Evolutionary conservation across 1,140 invertebrate species (phyloP), one percentile per base, ranked within the genome.

Genomic region (Drosophila novamexicana): DNA sequence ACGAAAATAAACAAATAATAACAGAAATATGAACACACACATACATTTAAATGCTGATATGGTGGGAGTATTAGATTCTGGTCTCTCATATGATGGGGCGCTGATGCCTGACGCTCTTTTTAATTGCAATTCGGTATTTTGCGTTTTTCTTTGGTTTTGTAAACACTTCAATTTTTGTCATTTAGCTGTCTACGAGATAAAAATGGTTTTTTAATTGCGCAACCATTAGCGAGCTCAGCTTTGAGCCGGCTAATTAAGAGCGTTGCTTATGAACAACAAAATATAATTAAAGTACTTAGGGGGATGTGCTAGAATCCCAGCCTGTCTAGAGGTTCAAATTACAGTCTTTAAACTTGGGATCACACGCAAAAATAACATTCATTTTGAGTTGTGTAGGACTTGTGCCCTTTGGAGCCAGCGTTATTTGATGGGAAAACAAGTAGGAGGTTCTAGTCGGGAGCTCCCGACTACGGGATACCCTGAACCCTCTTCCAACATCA

Each of bases 141-240:
- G 7, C 49, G 22, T 36, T 47, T 62, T 36, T 8, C 29, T 64
- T 34, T 18, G 18, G 22, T 56, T 69, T 79, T 53, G 66, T 59
- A 73, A 79, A 70, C 57, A 84, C 58, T 86, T 59, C 42, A 64
- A 49, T 58, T 47, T 58, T 58, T 22, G 39, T 59, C 45, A 52
- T 40, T 58, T 68, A 53, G 59, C 52, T 64, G 64, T 56, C 54
- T 50, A 68, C 52, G 61, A 64, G 72, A 79, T 52, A 63, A 44
- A 72, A 88, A 86, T 88, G 61, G 71, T 54, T 52, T 77, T 88
- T 77, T 86, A 88, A 86, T 86, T 86, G 73, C 64, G 42, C 12
- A 44, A 40, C 42, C 62, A 86, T 86, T 86, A 83, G 69, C 44
- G 9, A 6, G 10, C 7, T 16, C 2, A 16, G 42, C 42, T 56